phyloP scores from a whole-genome alignment of 2,888 invertebrate genomes.

The Brachylomia viminalis region DNA sequence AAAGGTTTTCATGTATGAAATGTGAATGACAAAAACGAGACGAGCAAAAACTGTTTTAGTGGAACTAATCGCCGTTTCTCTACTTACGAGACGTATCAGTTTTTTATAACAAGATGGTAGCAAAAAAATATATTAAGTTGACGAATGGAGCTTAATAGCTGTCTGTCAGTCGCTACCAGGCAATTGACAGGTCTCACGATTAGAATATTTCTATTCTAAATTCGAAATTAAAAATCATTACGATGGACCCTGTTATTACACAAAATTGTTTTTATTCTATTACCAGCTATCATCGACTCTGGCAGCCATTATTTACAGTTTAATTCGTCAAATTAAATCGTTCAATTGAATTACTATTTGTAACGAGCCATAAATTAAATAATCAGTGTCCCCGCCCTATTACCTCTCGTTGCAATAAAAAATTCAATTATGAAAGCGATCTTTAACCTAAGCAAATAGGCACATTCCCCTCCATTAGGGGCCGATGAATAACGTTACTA shows the following conservation, averaged over 20 bases:
- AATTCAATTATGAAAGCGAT: slow-evolving; percentile 66
- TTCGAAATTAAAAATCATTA: slow-evolving; percentile 12
- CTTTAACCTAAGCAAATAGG: slow-evolving; percentile 62
- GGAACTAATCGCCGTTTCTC: slow-evolving; percentile 54
- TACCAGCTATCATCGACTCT: slow-evolving; percentile 30
- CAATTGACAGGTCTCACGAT: slow-evolving; percentile 36
- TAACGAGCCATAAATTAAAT: slow-evolving; percentile 60
- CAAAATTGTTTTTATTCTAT: slow-evolving; percentile 27
- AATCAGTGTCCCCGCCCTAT: slow-evolving; percentile 58
- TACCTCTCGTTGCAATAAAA: slow-evolving; percentile 62
- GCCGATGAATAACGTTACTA: slow-evolving; percentile 58
- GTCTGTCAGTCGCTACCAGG: slow-evolving; percentile 12
- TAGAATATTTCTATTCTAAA: slow-evolving; percentile 16
- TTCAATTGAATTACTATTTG: slow-evolving; percentile 57
- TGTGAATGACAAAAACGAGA: slow-evolving; percentile 49
- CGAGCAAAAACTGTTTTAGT: slow-evolving; percentile 37
- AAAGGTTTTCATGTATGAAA: slow-evolving; percentile 54
- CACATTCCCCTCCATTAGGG: slow-evolving; percentile 59
- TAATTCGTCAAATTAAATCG: slow-evolving; percentile 46
- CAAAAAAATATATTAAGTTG: slow-evolving; percentile 23
- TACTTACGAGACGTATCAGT: slow-evolving; percentile 29
- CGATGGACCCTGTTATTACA: slow-evolving; percentile 13
- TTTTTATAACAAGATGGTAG: slow-evolving; percentile 19
- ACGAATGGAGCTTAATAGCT: slow-evolving; percentile 28
- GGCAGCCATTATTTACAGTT: slow-evolving; percentile 28